Evolutionary conservation across 2,888 invertebrate genomes (phyloP).

Genomic region (Tortricodes alternella): DNA sequence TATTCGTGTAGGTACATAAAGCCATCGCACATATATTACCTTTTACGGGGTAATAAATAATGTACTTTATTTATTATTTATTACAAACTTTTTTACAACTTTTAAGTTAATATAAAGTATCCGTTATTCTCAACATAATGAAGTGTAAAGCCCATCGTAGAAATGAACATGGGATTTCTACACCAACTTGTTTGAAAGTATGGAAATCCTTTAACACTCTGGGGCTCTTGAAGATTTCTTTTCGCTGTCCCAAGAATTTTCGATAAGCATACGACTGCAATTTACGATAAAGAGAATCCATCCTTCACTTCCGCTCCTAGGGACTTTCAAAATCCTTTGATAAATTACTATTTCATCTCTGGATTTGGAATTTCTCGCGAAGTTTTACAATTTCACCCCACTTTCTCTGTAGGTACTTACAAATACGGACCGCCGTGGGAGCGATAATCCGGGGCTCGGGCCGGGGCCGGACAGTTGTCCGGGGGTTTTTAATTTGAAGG

Average conservation of each 20-base stretch:
- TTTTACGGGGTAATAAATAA: constrained; percentile 60
- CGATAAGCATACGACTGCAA: constrained; percentile 58
- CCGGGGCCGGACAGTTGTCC: constrained; percentile 59
- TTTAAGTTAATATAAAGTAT: background rate
- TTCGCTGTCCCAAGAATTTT: constrained; percentile 45
- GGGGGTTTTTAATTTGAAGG: constrained; percentile 78
- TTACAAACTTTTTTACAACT: no score
- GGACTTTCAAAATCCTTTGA: constrained; percentile 76
- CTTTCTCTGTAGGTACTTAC: constrained; percentile 37
- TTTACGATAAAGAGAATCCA: constrained; percentile 65
- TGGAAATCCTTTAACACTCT: constrained; percentile 27
- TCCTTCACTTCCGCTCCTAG: constrained; percentile 68
- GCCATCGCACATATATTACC: constrained; percentile 61
- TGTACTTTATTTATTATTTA: no score
- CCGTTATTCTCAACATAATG: constrained; percentile 2
- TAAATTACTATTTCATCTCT: constrained; percentile 81
- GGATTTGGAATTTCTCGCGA: constrained; percentile 68
- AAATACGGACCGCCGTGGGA: constrained; percentile 31
- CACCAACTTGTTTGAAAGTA: constrained; percentile 24
- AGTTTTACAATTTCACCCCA: constrained; percentile 65
- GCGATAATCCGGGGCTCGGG: constrained; percentile 60
- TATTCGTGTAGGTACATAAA: constrained; percentile 52
- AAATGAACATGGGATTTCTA: constrained; percentile 8
- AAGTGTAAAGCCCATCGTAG: background rate
- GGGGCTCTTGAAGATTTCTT: constrained; percentile 36